Base-by-base conservation (phyloP, 2,797 vertebrate species). In the Hypotaenidia okinawae region DNA sequence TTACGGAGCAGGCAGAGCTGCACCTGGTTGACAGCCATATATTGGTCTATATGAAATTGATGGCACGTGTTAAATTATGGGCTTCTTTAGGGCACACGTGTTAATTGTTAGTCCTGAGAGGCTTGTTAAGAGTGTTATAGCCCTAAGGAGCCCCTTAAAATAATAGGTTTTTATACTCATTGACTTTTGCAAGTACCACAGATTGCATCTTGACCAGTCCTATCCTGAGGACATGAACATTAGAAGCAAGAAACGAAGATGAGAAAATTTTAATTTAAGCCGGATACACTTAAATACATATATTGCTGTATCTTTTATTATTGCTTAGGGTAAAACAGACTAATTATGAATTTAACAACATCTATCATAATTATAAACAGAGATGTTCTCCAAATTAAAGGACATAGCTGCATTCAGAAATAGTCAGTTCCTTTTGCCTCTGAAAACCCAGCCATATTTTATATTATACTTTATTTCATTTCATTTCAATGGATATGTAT, bases 31-130 rank as follows among this genome's bases (percentile, higher is more conserved):
- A 90, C 55, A 87, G 41, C 61, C 52, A 15, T 51, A 30, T 75
- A 86, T 84, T 92, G 75, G 52, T 86, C 61, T 89, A 33, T 43
- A 92, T 89, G 94, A 92, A 90, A 94, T 87, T 52, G 92, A 86
- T 89, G 95, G 91, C 91, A 96, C 69, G 15, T 94, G 90, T 91
- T 92, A 94, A 97, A 96, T 93, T 93, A 87, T 32, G 79, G 89
- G 93, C 66, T 95, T 91, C 94, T 79, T 28, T 24, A 68, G 82
- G 54, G 62, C 80, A 94, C 95, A 96, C 3, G 4, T 96, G 91
- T 83, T 91, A 90, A 96, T 90, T 93, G 75, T 91, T 94, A 95
- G 89, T 66, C 92, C 69, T 94, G 70, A 88, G 81, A 95, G 94
- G 45, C 91, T 91, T 77, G 77, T 96, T 96, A 95, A 94, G 79